Conservation (phyloP, 2,888 invertebrate species). For the Byasa hedistus region DNA sequence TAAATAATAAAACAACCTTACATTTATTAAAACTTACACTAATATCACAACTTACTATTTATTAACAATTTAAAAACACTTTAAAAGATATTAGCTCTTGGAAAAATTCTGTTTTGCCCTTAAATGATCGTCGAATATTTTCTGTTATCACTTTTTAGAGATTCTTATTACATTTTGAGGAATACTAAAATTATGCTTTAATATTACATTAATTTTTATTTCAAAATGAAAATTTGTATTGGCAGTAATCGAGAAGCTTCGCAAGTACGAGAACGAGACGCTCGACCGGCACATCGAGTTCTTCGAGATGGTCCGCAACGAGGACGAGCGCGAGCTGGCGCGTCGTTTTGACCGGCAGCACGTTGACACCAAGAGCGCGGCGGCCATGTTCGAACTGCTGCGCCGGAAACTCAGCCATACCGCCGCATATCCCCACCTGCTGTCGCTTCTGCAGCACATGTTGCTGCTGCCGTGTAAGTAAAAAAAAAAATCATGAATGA, state of each 20-base stretch:
- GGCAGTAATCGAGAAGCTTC: conserved; percentile 92
- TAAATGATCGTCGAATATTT: too few species aligned
- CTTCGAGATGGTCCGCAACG: conserved; percentile 98
- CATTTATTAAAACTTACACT: too few species aligned
- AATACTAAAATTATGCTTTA: too few species aligned
- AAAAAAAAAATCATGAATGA: too few species aligned
- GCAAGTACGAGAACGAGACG: conserved; percentile 95
- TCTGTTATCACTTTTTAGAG: too few species aligned
- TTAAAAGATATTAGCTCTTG: too few species aligned
- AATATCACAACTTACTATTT: too few species aligned
- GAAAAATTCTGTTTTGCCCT: too few species aligned
- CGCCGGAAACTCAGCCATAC: conserved; percentile 94
- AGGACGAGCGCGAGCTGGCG: conserved; percentile 96
- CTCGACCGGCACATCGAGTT: conserved; percentile 98
- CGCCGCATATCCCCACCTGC: conserved; percentile 94
- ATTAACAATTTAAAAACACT: too few species aligned
- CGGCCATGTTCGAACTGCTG: conserved; percentile 94
- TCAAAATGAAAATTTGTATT: not conserved
- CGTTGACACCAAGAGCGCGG: conserved; percentile 96
- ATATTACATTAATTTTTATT: too few species aligned
- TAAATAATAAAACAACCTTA: too few species aligned
- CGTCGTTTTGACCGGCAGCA: conserved; percentile 94
- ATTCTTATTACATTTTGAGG: too few species aligned
- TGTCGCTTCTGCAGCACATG: conserved; percentile 94
- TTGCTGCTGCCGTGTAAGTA: conserved; percentile 88